phyloP scores from a whole-genome alignment of 2,888 invertebrate genomes.

The Amaurobius ferox region DNA sequence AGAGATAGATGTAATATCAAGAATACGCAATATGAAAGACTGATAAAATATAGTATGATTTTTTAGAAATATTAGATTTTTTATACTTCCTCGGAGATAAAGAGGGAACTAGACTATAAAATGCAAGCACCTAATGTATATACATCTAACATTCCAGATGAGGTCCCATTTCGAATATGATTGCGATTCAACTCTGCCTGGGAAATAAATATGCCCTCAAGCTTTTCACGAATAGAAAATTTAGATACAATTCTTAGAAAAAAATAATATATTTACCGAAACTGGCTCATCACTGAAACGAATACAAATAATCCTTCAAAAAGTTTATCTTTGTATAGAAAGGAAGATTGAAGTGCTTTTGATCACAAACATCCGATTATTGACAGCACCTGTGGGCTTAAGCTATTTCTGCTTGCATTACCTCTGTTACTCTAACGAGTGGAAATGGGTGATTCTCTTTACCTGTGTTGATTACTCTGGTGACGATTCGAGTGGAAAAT shows the following conservation, averaged over 20 bases:
- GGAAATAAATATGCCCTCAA: background rate
- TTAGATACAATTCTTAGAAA: background rate
- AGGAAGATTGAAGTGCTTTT: conserved; percentile 11
- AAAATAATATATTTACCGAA: background rate
- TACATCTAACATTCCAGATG: background rate
- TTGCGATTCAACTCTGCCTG: background rate
- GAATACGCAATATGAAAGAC: no score
- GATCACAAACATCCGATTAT: conserved; percentile 28
- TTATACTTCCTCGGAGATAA: background rate
- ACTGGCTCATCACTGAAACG: background rate
- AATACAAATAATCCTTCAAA: conserved; percentile 19
- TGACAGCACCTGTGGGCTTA: conserved; percentile 22
- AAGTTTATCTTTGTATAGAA: conserved; percentile 7
- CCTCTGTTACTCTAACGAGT: background rate
- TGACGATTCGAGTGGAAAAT: conserved; percentile 34
- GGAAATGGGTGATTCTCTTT: conserved; percentile 17
- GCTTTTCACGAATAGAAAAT: background rate
- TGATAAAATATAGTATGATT: no score
- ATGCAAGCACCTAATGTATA: background rate
- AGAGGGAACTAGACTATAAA: background rate
- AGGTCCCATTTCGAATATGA: background rate
- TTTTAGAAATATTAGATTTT: background rate
- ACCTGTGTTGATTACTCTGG: conserved; percentile 23
- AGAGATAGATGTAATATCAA: no score
- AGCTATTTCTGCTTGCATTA: conserved; percentile 21